Percentiles rank a stretch among this genome's conserved stretches.
Conservation (phyloP, 2,113 vertebrate genomes). For the Zootoca vivipara region DNA sequence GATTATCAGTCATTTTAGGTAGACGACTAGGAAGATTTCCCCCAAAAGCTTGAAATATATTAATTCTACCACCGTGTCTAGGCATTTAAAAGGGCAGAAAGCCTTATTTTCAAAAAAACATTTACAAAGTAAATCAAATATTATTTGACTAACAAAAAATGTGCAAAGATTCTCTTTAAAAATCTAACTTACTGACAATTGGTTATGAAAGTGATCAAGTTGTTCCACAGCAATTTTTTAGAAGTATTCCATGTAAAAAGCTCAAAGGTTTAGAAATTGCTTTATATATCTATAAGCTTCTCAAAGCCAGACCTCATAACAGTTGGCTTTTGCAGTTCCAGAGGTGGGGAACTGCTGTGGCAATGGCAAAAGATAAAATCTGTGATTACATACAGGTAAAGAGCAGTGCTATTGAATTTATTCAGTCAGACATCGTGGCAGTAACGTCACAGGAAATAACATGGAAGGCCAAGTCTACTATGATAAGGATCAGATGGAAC, state of each 20-base stretch:
- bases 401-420: not conserved
- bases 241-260: not conserved
- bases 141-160: not conserved
- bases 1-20: not conserved
- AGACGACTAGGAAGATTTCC: not conserved
- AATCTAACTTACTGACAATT: not conserved
- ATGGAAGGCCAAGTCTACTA: too few species aligned
- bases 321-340: too few species aligned
- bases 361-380: not conserved
- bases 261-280: not conserved
- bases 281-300: not conserved
- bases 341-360: not conserved
- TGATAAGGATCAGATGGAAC: too few species aligned
- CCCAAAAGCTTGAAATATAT: not conserved
- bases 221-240: not conserved
- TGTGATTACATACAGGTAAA: conserved; percentile 2
- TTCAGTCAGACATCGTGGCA: too few species aligned
- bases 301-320: not conserved
- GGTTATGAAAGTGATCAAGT: not conserved
- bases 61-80: not conserved
- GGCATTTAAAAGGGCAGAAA: not conserved
- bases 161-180: not conserved
- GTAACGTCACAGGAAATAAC: too few species aligned
- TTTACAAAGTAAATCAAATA: not conserved
- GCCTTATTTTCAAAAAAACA: not conserved